Evolutionary conservation across 2,113 vertebrate genomes (phyloP), one percentile per base, ranked within the genome.

Genomic region (Anser cygnoides): DNA sequence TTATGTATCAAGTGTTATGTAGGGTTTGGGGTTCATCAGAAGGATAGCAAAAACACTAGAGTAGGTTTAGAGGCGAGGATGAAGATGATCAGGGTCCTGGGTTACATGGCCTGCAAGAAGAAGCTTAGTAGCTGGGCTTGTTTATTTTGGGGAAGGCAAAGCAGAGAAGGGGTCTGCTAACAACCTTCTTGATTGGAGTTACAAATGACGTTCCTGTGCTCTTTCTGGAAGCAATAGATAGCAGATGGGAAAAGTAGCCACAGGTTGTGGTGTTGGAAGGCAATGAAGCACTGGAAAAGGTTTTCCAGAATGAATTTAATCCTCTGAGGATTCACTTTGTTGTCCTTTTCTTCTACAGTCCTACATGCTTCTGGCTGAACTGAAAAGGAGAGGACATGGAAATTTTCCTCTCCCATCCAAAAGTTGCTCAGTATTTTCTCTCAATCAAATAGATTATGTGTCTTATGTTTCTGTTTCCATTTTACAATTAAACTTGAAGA

Each of bases 401-500:
- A 88, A 77, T 37, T 72, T 25, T 61, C 17, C 9, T 87, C 55
- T 90, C 55, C 22, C 37, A 84, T 17, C 11, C 31, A 63, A 41
- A 81, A 81, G 11, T 59, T 25, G 9, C 14, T 59, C 41, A 28
- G 3, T 71, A 25, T 33, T 89, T 92, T 81, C 62, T 50, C 46
- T 68, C 4, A 8, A 9, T 39, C 33, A 59, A 63, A 84, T 43
- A 18, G 11, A 85, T 91, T 66, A 19, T 37, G 9, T 41, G 37
- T 62, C 29, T 91, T 80, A 23, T 50, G 10, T 84, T 93, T 90
- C 59, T 92, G 70, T 92, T 96, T 95, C 78, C 70, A 90, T 73
- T 80, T 87, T 70, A 70, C 79, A 93, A 95, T 95, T 93, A 94
- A 95, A 83, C 29, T 77, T 13, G 62, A 93, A 78, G 29, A 17